phyloP scores from a whole-genome alignment of 2,888 invertebrate species.

The Diogma glabrata region DNA sequence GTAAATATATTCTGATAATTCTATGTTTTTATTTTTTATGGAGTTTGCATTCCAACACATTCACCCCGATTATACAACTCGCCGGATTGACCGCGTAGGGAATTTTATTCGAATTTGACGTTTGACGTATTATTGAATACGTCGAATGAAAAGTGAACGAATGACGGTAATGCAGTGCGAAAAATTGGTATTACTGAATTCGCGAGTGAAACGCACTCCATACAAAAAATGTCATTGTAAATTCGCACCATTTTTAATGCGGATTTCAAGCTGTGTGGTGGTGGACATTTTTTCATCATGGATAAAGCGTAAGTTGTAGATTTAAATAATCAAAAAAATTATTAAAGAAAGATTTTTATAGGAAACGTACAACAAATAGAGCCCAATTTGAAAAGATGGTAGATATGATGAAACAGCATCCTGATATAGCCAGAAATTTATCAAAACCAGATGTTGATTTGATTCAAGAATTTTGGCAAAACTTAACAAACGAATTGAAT shows the following conservation, averaged over 20 bases:
- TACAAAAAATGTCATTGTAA: not conserved
- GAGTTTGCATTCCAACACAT: too few relatives aligned
- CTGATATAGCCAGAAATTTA: not conserved
- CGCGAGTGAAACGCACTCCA: not conserved
- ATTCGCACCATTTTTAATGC: conserved; percentile 1
- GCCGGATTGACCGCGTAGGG: too few relatives aligned
- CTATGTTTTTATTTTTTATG: too few relatives aligned
- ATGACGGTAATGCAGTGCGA: conserved; percentile 1
- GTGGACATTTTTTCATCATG: not conserved
- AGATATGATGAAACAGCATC: not conserved
- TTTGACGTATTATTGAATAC: too few relatives aligned
- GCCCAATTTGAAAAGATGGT: not conserved
- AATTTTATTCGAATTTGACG: not conserved
- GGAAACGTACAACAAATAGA: not conserved
- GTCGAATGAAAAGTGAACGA: too few relatives aligned
- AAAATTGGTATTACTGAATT: conserved; percentile 1
- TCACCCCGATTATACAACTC: too few relatives aligned
- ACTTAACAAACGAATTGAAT: not conserved
- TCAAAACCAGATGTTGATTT: not conserved
- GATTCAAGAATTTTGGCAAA: not conserved
- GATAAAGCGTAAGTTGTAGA: not conserved
- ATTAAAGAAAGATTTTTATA: not conserved
- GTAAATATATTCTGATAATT: too few relatives aligned
- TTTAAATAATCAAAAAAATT: not conserved
- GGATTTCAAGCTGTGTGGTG: not conserved